A percentile compares a stretch with the other conserved stretches of the same genome.
Evolutionary conservation across 2,113 vertebrate species (phyloP).

Genomic region (Lutjanus erythropterus): DNA sequence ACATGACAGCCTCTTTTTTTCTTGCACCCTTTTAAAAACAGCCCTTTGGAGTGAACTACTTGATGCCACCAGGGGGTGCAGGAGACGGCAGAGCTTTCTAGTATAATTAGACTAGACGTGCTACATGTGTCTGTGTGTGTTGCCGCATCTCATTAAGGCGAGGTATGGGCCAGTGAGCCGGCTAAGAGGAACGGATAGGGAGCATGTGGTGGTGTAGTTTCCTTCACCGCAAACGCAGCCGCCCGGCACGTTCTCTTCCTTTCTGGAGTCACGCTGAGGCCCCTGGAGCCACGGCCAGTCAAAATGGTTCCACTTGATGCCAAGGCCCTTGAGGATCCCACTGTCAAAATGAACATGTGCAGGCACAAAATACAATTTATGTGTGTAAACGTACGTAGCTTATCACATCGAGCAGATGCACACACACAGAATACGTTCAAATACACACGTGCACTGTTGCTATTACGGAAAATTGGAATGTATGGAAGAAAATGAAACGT

Average conservation of each 20-base stretch:
- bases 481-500: not conserved
- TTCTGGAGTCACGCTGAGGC: conserved; percentile 44
- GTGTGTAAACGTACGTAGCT: not conserved
- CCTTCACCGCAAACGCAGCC: conserved; percentile 39
- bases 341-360: conserved; percentile 48
- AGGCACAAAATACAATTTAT: conserved; percentile 9
- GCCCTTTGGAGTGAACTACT: conserved; percentile 48
- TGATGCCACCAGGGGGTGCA: conserved; percentile 60
- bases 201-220: conserved; percentile 65
- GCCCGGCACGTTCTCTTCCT: conserved; percentile 41
- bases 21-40: conserved; percentile 18
- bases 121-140: conserved; percentile 81
- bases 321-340: conserved; percentile 49
- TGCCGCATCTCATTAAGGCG: conserved; percentile 78
- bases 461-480: conserved; percentile 3
- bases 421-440: not conserved
- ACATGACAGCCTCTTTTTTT: conserved; percentile 17
- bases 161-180: conserved; percentile 68
- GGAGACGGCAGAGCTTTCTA: conserved; percentile 50
- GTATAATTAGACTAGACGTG: conserved; percentile 79
- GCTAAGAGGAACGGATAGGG: conserved; percentile 62
- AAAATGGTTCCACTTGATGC: conserved; percentile 68
- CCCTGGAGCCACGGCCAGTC: conserved; percentile 63
- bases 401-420: not conserved
- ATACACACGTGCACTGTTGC: not conserved